phyloP scores from a whole-genome alignment of 1,140 invertebrate genomes.

The Babylonia areolata region DNA sequence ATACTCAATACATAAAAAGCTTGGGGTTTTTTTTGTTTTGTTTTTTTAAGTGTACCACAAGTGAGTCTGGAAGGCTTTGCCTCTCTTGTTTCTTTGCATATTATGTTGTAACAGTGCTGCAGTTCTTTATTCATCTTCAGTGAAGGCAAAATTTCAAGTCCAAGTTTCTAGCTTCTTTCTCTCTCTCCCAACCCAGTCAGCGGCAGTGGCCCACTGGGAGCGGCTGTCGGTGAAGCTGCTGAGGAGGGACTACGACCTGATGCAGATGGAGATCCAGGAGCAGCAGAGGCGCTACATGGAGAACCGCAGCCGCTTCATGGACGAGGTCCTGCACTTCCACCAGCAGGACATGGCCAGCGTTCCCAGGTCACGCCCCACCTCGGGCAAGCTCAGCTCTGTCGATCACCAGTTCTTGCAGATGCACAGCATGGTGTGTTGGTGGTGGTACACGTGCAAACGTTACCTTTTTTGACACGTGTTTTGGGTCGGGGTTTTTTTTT shows the following conservation, averaged over 20 bases:
- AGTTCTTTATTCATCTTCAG: too few relatives aligned
- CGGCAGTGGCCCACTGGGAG: slow-evolving; percentile 58
- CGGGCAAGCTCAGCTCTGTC: background rate
- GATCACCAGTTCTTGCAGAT: slow-evolving; percentile 20
- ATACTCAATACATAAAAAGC: too few relatives aligned
- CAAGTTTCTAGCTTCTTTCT: too few relatives aligned
- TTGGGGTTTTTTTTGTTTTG: too few relatives aligned
- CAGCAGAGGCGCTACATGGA: slow-evolving; percentile 56
- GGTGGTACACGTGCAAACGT: too few relatives aligned
- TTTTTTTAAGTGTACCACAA: too few relatives aligned
- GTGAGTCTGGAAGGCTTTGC: too few relatives aligned
- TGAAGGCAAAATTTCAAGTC: too few relatives aligned
- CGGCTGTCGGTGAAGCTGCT: slow-evolving; percentile 52
- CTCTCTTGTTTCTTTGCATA: too few relatives aligned
- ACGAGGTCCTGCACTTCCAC: slow-evolving; percentile 56
- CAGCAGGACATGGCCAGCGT: slow-evolving; percentile 56
- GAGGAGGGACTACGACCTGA: slow-evolving; percentile 52
- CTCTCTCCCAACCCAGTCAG: slow-evolving; percentile 34
- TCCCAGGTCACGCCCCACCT: slow-evolving; percentile 20
- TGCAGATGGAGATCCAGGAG: slow-evolving; percentile 54
- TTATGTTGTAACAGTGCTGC: too few relatives aligned
- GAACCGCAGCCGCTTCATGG: slow-evolving; percentile 56
- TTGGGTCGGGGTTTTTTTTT: too few relatives aligned
- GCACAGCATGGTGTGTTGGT: slow-evolving; percentile 33
- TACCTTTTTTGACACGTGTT: too few relatives aligned